phyloP scores from a whole-genome alignment of 1,140 invertebrate genomes.

The Papilio polytes region DNA sequence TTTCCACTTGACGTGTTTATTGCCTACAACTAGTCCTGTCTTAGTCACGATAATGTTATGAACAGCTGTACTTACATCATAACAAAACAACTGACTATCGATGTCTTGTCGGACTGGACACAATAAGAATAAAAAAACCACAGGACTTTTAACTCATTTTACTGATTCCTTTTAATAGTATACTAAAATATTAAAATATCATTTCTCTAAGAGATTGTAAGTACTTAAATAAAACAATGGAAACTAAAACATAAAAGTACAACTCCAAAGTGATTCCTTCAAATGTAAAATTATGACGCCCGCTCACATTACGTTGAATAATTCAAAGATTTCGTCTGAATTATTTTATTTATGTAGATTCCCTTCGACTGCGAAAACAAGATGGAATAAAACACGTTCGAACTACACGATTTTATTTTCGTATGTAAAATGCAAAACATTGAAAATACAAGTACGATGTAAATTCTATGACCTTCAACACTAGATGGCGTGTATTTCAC shows the following conservation, averaged over 20 bases:
- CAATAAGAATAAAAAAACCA: background rate
- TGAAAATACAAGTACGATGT: background rate
- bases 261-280: background rate
- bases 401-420: background rate
- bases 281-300: constrained; percentile 11
- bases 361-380: background rate
- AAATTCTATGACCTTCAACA: background rate
- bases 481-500: background rate
- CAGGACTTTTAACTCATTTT: background rate
- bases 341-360: constrained; percentile 13
- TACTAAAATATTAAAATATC: background rate
- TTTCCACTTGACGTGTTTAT: too few relatives aligned
- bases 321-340: constrained; percentile 15
- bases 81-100: constrained; percentile 7
- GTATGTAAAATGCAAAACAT: background rate
- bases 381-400: background rate
- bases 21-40: background rate
- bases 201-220: too few relatives aligned
- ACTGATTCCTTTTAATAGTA: background rate
- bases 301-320: background rate
- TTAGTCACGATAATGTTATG: background rate
- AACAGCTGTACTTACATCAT: background rate
- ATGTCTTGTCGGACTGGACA: background rate
- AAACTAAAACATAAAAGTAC: background rate
- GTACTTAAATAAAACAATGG: background rate